phyloP scores from a whole-genome alignment of 2,113 vertebrate genomes.

The Saccopteryx bilineata region DNA sequence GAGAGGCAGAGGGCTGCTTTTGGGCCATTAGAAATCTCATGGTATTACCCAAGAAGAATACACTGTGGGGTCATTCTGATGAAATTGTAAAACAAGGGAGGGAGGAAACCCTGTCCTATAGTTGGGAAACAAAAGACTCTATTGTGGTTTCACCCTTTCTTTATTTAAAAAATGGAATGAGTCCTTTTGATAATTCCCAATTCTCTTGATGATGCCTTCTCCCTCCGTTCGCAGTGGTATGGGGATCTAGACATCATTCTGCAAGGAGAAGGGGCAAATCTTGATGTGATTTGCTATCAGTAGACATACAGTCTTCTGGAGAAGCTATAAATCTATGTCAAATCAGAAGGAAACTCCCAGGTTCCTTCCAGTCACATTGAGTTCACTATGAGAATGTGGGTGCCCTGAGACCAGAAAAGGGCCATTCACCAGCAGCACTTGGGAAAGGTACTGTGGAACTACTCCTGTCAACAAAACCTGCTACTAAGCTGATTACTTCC shows the following conservation, averaged over 20 bases:
- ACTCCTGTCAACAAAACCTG: neutral
- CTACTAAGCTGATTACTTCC: neutral
- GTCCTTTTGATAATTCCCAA: neutral
- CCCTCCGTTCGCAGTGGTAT: neutral
- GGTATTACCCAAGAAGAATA: neutral
- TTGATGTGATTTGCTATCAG: neutral
- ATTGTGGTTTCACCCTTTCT: neutral
- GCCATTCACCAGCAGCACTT: neutral
- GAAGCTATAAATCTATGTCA: neutral
- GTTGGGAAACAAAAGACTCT: neutral
- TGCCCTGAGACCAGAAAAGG: neutral
- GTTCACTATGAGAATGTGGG: neutral
- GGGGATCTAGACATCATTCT: neutral
- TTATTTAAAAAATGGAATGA: neutral
- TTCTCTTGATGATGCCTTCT: neutral
- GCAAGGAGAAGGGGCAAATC: neutral
- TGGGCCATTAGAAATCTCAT: neutral
- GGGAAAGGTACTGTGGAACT: neutral
- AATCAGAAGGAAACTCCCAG: neutral
- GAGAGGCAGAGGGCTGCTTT: neutral
- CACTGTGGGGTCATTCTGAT: neutral
- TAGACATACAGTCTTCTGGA: neutral
- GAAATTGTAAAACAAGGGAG: neutral
- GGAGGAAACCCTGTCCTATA: neutral
- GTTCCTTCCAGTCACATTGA: neutral